Percentiles rank a stretch among this genome's conserved stretches.
These are phyloP conservation scores for Rhyacichthys aspro DNA, from an alignment of 2,797 vertebrate species.

Conservation along the genomic window DNA sequence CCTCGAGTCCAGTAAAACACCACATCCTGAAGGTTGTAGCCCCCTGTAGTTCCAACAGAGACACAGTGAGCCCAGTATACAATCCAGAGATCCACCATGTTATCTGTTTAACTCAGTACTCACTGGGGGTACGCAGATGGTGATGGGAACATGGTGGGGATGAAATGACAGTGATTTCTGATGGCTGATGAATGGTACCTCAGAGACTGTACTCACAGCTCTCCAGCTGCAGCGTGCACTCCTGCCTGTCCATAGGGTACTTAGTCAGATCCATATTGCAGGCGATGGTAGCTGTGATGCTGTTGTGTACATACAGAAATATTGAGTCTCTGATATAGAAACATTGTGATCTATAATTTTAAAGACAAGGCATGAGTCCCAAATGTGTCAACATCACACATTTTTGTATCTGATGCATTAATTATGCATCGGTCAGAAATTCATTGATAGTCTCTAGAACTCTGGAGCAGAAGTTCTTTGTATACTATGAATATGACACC, in stretches of 20 bases:
- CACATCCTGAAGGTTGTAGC: slow-evolving; percentile 92
- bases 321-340: slow-evolving; percentile 11
- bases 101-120: slow-evolving; percentile 27
- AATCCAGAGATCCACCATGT: not conserved
- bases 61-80: slow-evolving; percentile 18
- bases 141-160: slow-evolving; percentile 2
- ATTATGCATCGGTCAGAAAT: slow-evolving; percentile 3
- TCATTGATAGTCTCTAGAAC: not conserved
- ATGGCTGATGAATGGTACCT: slow-evolving; percentile 15
- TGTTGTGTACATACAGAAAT: slow-evolving; percentile 50
- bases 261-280: slow-evolving; percentile 95
- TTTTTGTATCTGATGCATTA: slow-evolving; percentile 1
- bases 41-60: slow-evolving; percentile 79
- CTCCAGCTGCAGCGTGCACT: slow-evolving; percentile 92
- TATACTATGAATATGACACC: too few species aligned
- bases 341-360: slow-evolving; percentile 1
- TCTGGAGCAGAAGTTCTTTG: not conserved
- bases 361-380: slow-evolving; percentile 4
- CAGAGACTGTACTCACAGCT: slow-evolving; percentile 87
- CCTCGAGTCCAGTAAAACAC: slow-evolving; percentile 93
- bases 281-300: slow-evolving; percentile 90
- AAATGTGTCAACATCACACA: not conserved
- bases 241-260: slow-evolving; percentile 94
- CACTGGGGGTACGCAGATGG: slow-evolving; percentile 25
- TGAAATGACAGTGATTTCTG: slow-evolving; percentile 20